Percentiles rank a stretch among this genome's conserved stretches.
phyloP scores from a whole-genome alignment of 2,797 vertebrate genomes.

The Melanotaenia boesemani region DNA sequence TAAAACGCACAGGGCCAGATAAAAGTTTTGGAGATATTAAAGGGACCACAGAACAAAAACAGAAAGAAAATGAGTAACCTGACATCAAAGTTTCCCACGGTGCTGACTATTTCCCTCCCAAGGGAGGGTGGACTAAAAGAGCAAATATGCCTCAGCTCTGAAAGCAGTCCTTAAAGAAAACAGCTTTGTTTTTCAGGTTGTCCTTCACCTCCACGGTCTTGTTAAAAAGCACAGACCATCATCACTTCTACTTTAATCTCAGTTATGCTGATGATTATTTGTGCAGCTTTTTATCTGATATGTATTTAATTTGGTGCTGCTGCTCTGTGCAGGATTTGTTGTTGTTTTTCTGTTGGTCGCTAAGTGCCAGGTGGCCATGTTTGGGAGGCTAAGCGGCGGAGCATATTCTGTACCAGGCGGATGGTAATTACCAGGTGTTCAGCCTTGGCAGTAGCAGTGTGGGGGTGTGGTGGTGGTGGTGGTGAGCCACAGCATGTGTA shows the following conservation, averaged over 20 bases:
- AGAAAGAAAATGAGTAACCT: constrained; percentile 56
- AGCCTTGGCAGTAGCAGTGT: constrained; percentile 53
- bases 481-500: constrained; percentile 41
- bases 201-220: constrained; percentile 18
- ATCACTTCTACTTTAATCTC: constrained; percentile 3
- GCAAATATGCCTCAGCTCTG: constrained; percentile 7
- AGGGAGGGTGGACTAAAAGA: constrained; percentile 47
- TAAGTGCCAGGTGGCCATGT: constrained; percentile 76
- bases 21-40: constrained; percentile 51
- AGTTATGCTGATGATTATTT: constrained; percentile 32
- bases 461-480: background rate
- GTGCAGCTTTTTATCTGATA: constrained; percentile 14
- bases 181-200: background rate
- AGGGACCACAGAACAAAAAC: constrained; percentile 38
- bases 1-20: constrained; percentile 36
- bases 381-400: constrained; percentile 70
- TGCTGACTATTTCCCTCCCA: constrained; percentile 39
- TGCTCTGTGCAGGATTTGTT: constrained; percentile 47
- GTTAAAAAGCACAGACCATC: constrained; percentile 41
- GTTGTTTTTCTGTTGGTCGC: constrained; percentile 61
- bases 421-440: constrained; percentile 80
- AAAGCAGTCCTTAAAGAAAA: constrained; percentile 16
- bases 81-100: constrained; percentile 64
- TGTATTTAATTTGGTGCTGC: constrained; percentile 47
- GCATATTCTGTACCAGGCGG: constrained; percentile 71